Evolutionary conservation across 2,113 vertebrate genomes (phyloP).

Genomic region (Grammomys surdaster): DNA sequence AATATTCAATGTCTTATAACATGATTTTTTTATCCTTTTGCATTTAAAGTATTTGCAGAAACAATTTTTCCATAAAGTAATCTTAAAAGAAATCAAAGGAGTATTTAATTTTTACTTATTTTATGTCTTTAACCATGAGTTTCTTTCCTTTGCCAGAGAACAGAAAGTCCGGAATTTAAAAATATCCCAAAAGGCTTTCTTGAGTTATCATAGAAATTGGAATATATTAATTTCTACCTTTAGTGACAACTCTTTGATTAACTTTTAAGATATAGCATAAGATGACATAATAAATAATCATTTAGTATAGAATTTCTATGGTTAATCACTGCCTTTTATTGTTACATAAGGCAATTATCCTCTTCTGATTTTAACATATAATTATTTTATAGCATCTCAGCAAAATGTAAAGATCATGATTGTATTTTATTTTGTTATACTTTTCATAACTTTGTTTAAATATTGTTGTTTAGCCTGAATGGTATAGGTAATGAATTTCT

Average conservation of each 20-base stretch:
- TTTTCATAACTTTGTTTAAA: conserved; percentile 40
- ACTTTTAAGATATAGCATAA: conserved; percentile 7
- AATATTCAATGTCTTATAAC: background rate
- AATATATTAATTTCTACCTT: background rate
- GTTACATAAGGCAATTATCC: background rate
- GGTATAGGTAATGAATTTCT: background rate
- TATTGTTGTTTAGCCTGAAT: background rate
- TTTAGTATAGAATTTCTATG: background rate
- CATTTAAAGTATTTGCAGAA: conserved; percentile 35
- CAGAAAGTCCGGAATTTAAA: conserved; percentile 17
- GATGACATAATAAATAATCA: background rate
- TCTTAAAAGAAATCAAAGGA: conserved; percentile 16
- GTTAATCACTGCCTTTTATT: conserved; percentile 30
- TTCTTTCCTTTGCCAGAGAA: background rate
- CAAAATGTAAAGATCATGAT: background rate
- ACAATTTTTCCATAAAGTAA: background rate
- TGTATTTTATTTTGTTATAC: conserved; percentile 26
- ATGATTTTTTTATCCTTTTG: conserved; percentile 12
- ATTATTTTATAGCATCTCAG: background rate
- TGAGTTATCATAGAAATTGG: background rate
- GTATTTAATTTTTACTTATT: background rate
- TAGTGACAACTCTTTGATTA: background rate
- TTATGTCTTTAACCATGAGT: background rate
- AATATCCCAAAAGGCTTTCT: background rate
- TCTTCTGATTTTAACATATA: conserved; percentile 32